Evolutionary conservation across 2,888 invertebrate genomes (phyloP), one percentile per base, ranked within the genome.

Genomic region (Chironomus tentans): DNA sequence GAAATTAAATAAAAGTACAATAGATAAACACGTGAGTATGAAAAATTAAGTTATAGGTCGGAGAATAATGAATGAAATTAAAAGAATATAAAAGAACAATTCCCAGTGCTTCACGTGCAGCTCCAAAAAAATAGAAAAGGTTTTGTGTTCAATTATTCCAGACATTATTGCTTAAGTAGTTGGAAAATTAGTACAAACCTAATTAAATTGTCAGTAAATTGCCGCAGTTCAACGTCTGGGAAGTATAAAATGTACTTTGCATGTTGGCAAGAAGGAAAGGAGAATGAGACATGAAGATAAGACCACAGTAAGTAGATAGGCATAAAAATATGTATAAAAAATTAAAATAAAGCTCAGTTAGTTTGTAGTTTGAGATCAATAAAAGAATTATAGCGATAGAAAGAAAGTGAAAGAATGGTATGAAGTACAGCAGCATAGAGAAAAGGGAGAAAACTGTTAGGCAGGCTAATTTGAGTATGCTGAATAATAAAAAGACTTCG

Each of bases 361-460:
- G 18, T 56, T 56, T 18, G 56, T 65, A 65, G 68, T 68, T 68
- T 68, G 68, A 68, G 68, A 68, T 68, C 68, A 68, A 68, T 68
- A 68, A 68, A 38, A 38, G 56, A 56, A 56, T 56, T 56, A 56
- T 6, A 18, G 56, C 6, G 18, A 7, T 56, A 70, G 69, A 21
- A 46, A 47, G 18, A 70, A 47, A 70, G 70, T 38, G 22, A 22
- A 47, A 22, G 70, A 70, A 70, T 47, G 38, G 38, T 38, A 38
- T 65, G 18, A 46, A 68, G 68, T 46, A 68, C 21, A 68, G 48
- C 12, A 18, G 47, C 15, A n/a, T n/a, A n/a, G n/a, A n/a, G n/a
- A 22, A 28, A 56, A 56, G 71, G 71, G 71, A 71, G 56, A 71
- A 71, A 71, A 50, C 56, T 71, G 38, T 68, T 68, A 38, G 21